Base-by-base conservation (phyloP, 2,113 vertebrate species). In the Hemiscyllium ocellatum region DNA sequence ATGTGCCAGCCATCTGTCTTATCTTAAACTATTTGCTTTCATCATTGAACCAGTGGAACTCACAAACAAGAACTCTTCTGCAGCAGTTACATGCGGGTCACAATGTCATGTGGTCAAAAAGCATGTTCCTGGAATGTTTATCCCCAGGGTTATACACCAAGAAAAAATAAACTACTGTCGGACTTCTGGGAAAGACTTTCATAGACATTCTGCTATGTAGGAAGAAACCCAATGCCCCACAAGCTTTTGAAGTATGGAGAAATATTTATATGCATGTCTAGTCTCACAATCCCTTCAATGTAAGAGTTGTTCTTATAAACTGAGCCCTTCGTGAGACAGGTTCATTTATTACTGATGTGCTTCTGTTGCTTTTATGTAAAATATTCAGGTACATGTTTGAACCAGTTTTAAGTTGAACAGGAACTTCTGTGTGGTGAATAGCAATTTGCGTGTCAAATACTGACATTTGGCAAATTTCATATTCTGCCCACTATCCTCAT, bases 211-310 rank as follows among this genome's bases (percentile, higher is more conserved):
- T 95, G 94, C 72, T 95, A 95, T 95, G 69, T 95, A 72, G 68
- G 91, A 95, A 95, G 94, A 95, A 95, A 95, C 69, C 94, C 26
- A 95, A 72, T 70, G 94, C 94, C 94, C 94, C 89, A 76, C 94
- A 50, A 95, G 0, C 94, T 95, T 95, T 95, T 95, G 94, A 95
- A 72, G 94, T 72, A 69, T 95, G 69, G 69, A 76, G 94, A 61
- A 95, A 76, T 95, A 95, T 95, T 95, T 95, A 72, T 95, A 47
- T 95, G 94, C 94, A 72, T 15, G 94, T 95, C 94, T 95, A 50
- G 94, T 95, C 68, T 95, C 94, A 72, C 94, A 95, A 70, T 76
- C 68, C 69, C 68, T 24, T 95, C 69, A 95, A 95, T 95, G 68
- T 95, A 72, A 13, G 94, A 29, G 94, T 76, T 95, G 94, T 95